Base-by-base conservation (phyloP, 2,797 vertebrate species). In the Eurystomus glaucurus region DNA sequence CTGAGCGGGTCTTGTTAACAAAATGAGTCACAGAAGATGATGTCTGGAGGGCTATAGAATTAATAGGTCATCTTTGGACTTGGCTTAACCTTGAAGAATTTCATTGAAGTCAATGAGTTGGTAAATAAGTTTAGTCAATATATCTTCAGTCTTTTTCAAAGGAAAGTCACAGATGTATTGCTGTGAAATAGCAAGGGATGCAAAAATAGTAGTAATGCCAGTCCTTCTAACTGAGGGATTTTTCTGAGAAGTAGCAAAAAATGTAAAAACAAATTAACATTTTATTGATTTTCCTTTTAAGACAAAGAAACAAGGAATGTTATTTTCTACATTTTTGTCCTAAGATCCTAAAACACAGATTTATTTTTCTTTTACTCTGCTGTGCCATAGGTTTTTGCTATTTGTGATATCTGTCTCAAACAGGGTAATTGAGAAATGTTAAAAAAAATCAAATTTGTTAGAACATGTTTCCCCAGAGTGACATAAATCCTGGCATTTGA, bases 391-490 rank as follows among this genome's bases (percentile, higher is more conserved):
- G 7, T 74, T 94, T 87, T 60, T 66, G n/a, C 35, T 55, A 9
- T 79, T 91, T 64, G 43, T 37, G 74, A 65, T 75, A 80, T 71
- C 75, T 83, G 31, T 45, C 58, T 91, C 84, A 70, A 92, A 82
- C 43, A 66, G 66, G 51, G 45, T 76, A 94, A 71, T 72, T 80
- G 35, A 70, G 68, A 95, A 85, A 41, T 19, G 66, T 45, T 77
- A 7, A 52, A 88, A 92, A 37, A 79, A 37, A 14, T 29, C 65
- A 60, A 78, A 93, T 84, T 91, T 33, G 41, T 87, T 88, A 33
- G 57, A 70, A 85, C 64, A 31, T 9, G 62, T 76, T 93, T 89
- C 92, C 83, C 68, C 62, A 28, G 94, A 97, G 93, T 88, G 84
- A 75, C 61, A 94, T 84, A 86, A 95, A 90, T 95, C 62, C 62